Percentiles rank a stretch among this genome's conserved stretches.
phyloP scores from a whole-genome alignment of 30 jellyfish, hydroid and myxozoan genomes.

The Chrysaora quinquecirrha region DNA sequence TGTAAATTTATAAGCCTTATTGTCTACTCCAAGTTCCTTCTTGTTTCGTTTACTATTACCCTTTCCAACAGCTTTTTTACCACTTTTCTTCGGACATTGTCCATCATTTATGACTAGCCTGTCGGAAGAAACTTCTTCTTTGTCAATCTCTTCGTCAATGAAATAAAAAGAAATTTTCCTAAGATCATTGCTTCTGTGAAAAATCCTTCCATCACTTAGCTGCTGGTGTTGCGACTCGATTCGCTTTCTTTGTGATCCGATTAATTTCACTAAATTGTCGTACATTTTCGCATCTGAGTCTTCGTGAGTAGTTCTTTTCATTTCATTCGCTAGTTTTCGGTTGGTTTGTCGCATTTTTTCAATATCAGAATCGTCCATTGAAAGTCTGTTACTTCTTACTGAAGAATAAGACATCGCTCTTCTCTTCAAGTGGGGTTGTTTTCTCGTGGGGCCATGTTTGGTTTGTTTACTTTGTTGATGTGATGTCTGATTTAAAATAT shows the following conservation, averaged over 20 bases:
- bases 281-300: slow-evolving; percentile 4
- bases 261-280: background rate
- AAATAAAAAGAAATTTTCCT: slow-evolving; percentile 47
- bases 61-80: background rate
- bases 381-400: background rate
- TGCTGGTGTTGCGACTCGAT: background rate
- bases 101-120: background rate
- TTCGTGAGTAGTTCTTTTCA: slow-evolving; percentile 13
- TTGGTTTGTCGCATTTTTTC: slow-evolving; percentile 26
- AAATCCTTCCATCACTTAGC: background rate
- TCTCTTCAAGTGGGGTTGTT: too few relatives aligned
- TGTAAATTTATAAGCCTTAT: background rate
- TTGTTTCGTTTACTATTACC: background rate
- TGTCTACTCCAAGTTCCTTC: background rate
- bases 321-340: slow-evolving; percentile 3
- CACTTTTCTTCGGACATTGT: background rate
- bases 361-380: slow-evolving; percentile 31
- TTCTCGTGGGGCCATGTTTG: too few relatives aligned
- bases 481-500: too few relatives aligned
- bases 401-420: slow-evolving; percentile 23
- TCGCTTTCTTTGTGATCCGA: background rate
- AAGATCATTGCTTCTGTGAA: background rate
- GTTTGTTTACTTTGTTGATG: too few relatives aligned
- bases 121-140: background rate
- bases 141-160: slow-evolving; percentile 13